Conservation (phyloP, 2,888 invertebrate genomes). For the Chrysina gloriosa region DNA sequence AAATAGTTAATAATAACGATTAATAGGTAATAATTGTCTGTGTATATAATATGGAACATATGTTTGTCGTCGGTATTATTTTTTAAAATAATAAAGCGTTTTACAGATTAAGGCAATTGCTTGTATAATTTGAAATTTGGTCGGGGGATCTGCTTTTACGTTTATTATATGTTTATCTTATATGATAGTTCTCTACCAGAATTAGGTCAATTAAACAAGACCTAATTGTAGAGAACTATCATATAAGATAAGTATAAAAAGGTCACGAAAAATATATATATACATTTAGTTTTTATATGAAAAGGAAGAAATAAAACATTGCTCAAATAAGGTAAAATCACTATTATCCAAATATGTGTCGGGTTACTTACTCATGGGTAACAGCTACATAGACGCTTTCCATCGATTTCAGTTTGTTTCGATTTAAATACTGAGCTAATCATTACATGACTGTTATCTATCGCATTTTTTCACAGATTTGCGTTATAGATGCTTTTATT, state of each 20-base stretch:
- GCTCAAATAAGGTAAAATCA: constrained; percentile 20
- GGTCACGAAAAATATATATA: no score
- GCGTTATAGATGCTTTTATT: neutral
- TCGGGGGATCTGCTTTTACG: no score
- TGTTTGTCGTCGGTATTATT: neutral
- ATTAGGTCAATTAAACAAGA: no score
- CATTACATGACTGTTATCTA: constrained; percentile 14
- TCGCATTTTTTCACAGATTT: constrained; percentile 26
- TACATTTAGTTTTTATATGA: constrained; percentile 7
- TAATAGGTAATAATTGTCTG: constrained; percentile 27
- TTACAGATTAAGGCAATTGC: neutral
- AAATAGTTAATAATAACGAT: constrained; percentile 24
- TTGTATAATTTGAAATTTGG: neutral
- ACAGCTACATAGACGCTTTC: constrained; percentile 1
- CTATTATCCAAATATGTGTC: neutral
- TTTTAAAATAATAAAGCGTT: neutral
- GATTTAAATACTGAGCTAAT: neutral
- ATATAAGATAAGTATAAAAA: no score
- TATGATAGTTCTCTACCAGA: no score
- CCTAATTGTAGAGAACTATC: no score
- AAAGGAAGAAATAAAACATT: constrained; percentile 17
- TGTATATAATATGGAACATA: constrained; percentile 30
- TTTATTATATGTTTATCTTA: no score
- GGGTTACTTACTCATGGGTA: neutral
- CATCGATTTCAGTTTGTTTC: neutral